A percentile compares a stretch with the other conserved stretches of the same genome.
phyloP scores from a whole-genome alignment of 1,140 invertebrate species.

The Eupristina koningsbergeri region DNA sequence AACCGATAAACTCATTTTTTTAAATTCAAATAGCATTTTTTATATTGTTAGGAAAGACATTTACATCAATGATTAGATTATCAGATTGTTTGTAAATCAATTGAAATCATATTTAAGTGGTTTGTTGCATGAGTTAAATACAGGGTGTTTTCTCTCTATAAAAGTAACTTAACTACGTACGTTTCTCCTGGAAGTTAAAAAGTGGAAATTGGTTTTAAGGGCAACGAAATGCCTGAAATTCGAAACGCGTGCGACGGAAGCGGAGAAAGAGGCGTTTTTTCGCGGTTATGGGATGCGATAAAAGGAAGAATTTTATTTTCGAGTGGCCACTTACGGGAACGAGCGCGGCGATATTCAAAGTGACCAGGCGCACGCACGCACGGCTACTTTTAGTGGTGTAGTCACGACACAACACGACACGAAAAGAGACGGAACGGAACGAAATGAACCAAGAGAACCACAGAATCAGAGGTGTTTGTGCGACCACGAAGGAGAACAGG shows the following conservation, averaged over 20 bases:
- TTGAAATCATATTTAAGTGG: background rate
- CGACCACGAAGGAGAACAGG: conserved; percentile 17
- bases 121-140: background rate
- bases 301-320: conserved; percentile 55
- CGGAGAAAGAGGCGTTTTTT: conserved; percentile 35
- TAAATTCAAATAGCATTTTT: too few relatives aligned
- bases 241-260: conserved; percentile 42
- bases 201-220: conserved; percentile 33
- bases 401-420: too few relatives aligned
- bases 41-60: too few relatives aligned
- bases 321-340: conserved; percentile 38
- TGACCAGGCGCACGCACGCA: background rate
- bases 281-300: conserved; percentile 61
- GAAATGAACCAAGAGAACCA: too few relatives aligned
- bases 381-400: conserved; percentile 11
- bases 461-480: background rate
- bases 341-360: conserved; percentile 43
- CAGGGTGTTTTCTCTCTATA: background rate
- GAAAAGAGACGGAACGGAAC: too few relatives aligned
- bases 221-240: conserved; percentile 40
- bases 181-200: background rate
- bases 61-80: too few relatives aligned
- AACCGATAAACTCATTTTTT: too few relatives aligned
- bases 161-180: conserved; percentile 12
- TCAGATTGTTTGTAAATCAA: too few relatives aligned